Evolutionary conservation across 2,888 invertebrate genomes (phyloP), one percentile per base, ranked within the genome.

Genomic region (Helobdella robusta): DNA sequence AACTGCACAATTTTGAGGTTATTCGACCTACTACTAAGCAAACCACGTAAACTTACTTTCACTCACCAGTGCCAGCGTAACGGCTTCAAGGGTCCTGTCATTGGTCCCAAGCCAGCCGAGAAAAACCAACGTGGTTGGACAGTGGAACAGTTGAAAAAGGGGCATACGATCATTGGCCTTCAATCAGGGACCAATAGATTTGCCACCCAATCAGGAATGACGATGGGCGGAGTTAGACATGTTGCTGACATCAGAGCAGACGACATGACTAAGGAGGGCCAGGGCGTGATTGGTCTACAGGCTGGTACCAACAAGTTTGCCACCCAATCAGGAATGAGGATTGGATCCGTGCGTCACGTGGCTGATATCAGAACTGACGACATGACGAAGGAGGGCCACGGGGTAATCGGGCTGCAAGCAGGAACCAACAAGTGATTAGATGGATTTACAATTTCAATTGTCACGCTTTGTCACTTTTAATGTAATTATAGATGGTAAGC

Each of bases 91-190:
- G 78, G 77, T 20, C 74, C 75, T 15, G 72, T 73, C 11, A 75
- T 75, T 64, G 79, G 79, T 11, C 72, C 76, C 18, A 76, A 74
- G 65, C 78, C 78, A 20, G 70, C 75, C 5, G 75, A 74, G 66
- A 72, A 70, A 64, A 73, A 75, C 67, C 64, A 66, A 34, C 71
- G 75, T 23, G 68, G 74, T 44, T 78, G 77, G 70, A 73, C 76
- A 18, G 70, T 72, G 30, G 77, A 76, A 65, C 77, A 78, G 69
- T 36, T 69, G 18, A 64, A 62, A 25, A 56, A 68, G 75, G 65
- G 72, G 0, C 64, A 67, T 35, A 60, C 65, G 2, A 54, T 69
- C 48, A 56, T 66, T 74, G 68, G 68, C 28, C 64, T 68, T 67
- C 61, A 71, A 54, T 72, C 74, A 15, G 77, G 76, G 18, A 72